Evolutionary conservation across 1,140 invertebrate genomes (phyloP).

Genomic region (Leguminivora glycinivorella): DNA sequence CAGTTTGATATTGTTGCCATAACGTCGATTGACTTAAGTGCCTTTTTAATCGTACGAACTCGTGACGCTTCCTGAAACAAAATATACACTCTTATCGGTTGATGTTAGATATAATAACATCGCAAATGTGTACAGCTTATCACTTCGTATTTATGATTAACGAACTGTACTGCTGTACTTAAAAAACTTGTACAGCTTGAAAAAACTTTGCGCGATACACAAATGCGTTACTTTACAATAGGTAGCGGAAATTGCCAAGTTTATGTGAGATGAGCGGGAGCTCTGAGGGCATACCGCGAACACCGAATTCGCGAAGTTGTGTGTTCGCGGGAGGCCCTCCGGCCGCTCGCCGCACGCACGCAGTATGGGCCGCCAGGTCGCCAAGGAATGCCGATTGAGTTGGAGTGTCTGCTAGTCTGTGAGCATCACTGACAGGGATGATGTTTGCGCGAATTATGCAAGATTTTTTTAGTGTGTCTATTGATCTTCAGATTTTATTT

Average conservation of each 20-base stretch:
- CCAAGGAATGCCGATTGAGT: constrained; percentile 9
- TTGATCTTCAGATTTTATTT: constrained; percentile 40
- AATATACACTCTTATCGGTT: constrained; percentile 23
- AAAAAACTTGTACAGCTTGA: not conserved
- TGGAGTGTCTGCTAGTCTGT: constrained; percentile 75
- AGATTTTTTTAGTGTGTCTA: constrained; percentile 62
- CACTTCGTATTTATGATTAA: constrained; percentile 6
- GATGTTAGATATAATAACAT: not conserved
- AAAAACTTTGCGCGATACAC: not conserved
- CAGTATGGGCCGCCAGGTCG: not conserved
- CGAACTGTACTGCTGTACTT: not conserved
- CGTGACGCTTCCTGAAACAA: constrained; percentile 22
- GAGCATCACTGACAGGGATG: constrained; percentile 77
- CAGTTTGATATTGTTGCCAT: constrained; percentile 14
- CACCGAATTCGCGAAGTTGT: too few species aligned
- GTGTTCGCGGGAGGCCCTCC: too few species aligned
- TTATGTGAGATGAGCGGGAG: not conserved
- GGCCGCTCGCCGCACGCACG: not conserved
- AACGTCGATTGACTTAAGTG: constrained; percentile 11
- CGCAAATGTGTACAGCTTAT: constrained; percentile 1
- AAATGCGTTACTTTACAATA: constrained; percentile 7
- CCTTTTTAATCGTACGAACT: constrained; percentile 17
- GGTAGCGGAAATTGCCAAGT: not conserved
- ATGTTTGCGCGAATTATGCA: constrained; percentile 77
- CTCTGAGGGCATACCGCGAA: too few species aligned